Conservation (phyloP, 1,140 invertebrate species). For the Lepidurus packardi region DNA sequence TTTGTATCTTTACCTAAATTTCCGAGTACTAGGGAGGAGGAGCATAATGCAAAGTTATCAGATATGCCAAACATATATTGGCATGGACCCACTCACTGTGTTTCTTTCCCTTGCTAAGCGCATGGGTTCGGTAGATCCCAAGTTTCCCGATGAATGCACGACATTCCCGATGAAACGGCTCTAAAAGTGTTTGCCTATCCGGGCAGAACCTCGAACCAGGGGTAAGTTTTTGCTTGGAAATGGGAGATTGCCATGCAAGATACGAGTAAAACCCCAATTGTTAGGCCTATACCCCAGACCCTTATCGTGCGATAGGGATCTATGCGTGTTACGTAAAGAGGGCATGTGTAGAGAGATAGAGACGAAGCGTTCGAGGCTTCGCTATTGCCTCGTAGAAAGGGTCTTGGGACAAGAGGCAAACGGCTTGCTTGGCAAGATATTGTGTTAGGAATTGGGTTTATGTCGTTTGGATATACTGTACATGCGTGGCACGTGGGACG, state of each 20-base stretch:
- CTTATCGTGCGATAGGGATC: not conserved
- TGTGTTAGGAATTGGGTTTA: not conserved
- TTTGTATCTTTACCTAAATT: too few species aligned
- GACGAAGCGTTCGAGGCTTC: too few species aligned
- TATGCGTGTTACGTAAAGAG: too few species aligned
- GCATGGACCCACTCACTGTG: too few species aligned
- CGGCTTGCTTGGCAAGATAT: not conserved
- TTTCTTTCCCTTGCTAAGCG: too few species aligned
- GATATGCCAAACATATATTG: not conserved
- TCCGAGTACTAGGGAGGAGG: not conserved
- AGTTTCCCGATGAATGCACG: not conserved
- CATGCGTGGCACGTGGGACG: conserved; percentile 13
- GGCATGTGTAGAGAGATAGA: too few species aligned
- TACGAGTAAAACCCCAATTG: not conserved
- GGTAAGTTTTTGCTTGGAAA: not conserved
- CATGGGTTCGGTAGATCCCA: too few species aligned
- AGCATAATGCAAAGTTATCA: not conserved
- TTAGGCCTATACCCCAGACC: not conserved
- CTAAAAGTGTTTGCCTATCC: not conserved
- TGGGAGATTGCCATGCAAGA: not conserved
- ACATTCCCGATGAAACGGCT: not conserved
- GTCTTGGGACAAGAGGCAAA: not conserved
- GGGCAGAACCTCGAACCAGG: not conserved
- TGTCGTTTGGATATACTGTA: not conserved
- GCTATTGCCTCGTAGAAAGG: too few species aligned